A percentile compares a stretch with the other conserved stretches of the same genome.
Evolutionary conservation across 2,888 invertebrate species (phyloP).

Genomic region (Vanessa cardui): DNA sequence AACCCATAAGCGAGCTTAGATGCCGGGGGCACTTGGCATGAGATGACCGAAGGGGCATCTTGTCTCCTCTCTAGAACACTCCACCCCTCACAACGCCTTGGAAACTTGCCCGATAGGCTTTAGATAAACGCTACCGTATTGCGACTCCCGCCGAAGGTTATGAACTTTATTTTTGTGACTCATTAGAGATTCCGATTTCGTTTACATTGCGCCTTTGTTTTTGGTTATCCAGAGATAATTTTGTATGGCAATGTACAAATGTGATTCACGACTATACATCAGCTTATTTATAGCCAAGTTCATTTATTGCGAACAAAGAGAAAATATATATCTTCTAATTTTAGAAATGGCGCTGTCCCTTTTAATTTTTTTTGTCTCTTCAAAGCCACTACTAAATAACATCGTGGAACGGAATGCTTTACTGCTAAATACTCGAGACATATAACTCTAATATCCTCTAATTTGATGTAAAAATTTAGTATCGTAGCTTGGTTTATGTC

Average conservation of each 20-base stretch:
- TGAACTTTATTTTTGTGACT: slow-evolving; percentile 30
- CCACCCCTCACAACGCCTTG: slow-evolving; percentile 62
- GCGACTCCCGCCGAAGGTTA: slow-evolving; percentile 45
- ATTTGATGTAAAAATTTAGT: neutral
- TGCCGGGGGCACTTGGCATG: slow-evolving; percentile 58
- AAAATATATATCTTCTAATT: slow-evolving; percentile 10
- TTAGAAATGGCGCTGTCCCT: neutral
- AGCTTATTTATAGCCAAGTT: slow-evolving; percentile 30
- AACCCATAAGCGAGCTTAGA: slow-evolving; percentile 41
- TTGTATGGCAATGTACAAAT: slow-evolving; percentile 21
- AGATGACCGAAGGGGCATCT: slow-evolving; percentile 55
- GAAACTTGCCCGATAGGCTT: slow-evolving; percentile 72
- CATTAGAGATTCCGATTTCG: slow-evolving; percentile 32
- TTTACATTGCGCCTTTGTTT: slow-evolving; percentile 19
- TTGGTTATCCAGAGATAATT: slow-evolving; percentile 27
- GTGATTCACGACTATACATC: slow-evolving; percentile 32
- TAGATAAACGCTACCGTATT: slow-evolving; percentile 66
- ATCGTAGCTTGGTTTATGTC: neutral
- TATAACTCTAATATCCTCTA: neutral
- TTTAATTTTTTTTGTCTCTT: slow-evolving; percentile 1
- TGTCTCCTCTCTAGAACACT: slow-evolving; percentile 51
- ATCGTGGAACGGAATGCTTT: neutral
- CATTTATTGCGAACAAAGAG: slow-evolving; percentile 28
- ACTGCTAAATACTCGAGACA: neutral
- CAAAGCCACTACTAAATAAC: neutral